A percentile compares a stretch with the other conserved stretches of the same genome.
phyloP scores from a whole-genome alignment of 2,888 invertebrate genomes.

The Scaeva pyrastri region DNA sequence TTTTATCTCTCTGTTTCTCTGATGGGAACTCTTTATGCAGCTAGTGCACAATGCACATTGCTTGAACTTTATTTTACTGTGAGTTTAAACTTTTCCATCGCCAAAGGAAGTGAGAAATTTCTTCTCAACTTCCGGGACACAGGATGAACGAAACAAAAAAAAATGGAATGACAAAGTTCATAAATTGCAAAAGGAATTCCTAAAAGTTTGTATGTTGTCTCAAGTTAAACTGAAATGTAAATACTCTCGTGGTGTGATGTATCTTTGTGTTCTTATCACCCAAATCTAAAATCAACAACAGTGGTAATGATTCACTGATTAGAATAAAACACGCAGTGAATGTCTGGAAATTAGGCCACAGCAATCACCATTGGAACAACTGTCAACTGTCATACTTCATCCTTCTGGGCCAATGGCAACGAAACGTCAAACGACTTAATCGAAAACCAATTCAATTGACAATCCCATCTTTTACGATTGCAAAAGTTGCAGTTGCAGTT shows the following conservation, averaged over 20 bases:
- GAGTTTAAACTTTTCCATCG: conserved; percentile 15
- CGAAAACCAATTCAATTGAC: conserved; percentile 61
- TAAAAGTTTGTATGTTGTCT: not conserved
- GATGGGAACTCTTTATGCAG: not conserved
- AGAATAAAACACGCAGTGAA: conserved; percentile 49
- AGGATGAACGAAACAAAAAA: not conserved
- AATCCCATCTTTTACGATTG: conserved; percentile 39
- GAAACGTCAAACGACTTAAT: conserved; percentile 30
- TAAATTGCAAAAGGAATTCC: conserved; percentile 9
- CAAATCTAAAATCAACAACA: conserved; percentile 48
- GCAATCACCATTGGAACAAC: conserved; percentile 4
- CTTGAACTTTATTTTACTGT: conserved; percentile 15
- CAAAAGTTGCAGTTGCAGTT: conserved; percentile 30
- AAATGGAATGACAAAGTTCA: conserved; percentile 32
- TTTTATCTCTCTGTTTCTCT: not conserved
- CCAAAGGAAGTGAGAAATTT: conserved; percentile 16
- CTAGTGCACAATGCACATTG: not conserved
- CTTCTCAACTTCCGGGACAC: not conserved
- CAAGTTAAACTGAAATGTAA: not conserved
- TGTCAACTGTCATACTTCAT: not conserved
- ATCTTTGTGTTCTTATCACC: not conserved
- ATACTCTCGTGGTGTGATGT: not conserved
- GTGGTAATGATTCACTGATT: conserved; percentile 47
- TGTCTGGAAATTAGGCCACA: conserved; percentile 50
- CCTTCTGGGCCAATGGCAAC: not conserved